phyloP scores from a whole-genome alignment of 2,113 vertebrate genomes.

The Proterorhinus semilunaris region DNA sequence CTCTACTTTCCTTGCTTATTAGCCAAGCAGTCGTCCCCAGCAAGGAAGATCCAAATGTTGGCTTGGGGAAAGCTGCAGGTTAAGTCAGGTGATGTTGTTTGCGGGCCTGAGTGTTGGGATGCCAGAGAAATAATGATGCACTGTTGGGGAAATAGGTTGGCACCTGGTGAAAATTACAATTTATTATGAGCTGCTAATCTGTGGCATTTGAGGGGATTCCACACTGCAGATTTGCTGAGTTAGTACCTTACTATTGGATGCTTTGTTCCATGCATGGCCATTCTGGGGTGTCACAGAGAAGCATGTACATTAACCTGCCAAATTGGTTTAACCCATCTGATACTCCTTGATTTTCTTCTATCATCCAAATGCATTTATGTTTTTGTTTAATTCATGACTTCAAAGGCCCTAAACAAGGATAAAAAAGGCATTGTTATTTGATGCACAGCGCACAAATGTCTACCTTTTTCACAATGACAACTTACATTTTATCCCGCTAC shows the following conservation, averaged over 20 bases:
- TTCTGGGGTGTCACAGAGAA: too few relatives aligned
- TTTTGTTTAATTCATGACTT: too few relatives aligned
- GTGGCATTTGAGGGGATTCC: slow-evolving; percentile 2
- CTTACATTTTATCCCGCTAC: too few relatives aligned
- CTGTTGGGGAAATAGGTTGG: slow-evolving; percentile 30
- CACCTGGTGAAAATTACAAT: slow-evolving; percentile 11
- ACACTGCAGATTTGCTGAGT: not conserved
- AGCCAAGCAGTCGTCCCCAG: not conserved
- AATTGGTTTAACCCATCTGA: too few relatives aligned
- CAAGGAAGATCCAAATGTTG: not conserved
- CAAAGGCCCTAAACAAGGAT: too few relatives aligned
- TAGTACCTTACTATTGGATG: slow-evolving; percentile 24
- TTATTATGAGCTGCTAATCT: slow-evolving; percentile 30
- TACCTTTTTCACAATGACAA: too few relatives aligned
- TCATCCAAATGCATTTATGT: too few relatives aligned
- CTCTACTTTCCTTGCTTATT: not conserved
- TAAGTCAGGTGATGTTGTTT: slow-evolving; percentile 23
- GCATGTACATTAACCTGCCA: too few relatives aligned
- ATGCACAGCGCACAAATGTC: too few relatives aligned
- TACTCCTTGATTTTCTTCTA: too few relatives aligned
- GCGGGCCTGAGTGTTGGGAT: slow-evolving; percentile 10
- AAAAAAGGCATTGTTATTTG: too few relatives aligned
- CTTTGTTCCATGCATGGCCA: not conserved
- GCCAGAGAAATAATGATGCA: slow-evolving; percentile 2
- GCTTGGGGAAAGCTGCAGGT: not conserved